Evolutionary conservation across 2,113 vertebrate species (phyloP).

Genomic region (Todiramphus saurophagus): DNA sequence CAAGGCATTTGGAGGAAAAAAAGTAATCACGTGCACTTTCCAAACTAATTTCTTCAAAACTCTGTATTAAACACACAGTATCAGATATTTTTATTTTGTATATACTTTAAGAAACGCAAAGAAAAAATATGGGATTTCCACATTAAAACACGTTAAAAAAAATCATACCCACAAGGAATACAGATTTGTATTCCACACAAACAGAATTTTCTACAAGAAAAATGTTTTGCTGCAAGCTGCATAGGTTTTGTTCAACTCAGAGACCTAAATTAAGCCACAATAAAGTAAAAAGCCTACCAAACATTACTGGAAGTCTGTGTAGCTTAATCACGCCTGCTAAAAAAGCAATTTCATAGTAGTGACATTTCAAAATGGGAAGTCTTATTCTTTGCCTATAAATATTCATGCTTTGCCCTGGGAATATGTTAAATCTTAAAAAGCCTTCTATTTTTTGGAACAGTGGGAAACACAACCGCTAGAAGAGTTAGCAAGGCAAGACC

Average conservation of each 20-base stretch:
- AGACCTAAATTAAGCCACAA: conserved; percentile 18
- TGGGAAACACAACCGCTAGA: conserved; percentile 2
- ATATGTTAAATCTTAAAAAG: conserved; percentile 7
- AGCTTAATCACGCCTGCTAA: background rate
- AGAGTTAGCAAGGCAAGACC: conserved; percentile 6
- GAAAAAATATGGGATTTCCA: background rate
- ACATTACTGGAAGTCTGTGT: conserved; percentile 11
- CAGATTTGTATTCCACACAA: background rate
- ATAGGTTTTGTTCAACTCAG: background rate
- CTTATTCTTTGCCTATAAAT: conserved; percentile 27
- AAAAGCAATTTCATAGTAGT: conserved; percentile 20
- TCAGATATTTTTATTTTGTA: background rate
- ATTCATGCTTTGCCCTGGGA: conserved; percentile 25
- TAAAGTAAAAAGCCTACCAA: conserved; percentile 47
- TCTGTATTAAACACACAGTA: background rate
- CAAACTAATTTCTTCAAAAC: conserved; percentile 8
- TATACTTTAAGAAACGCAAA: background rate
- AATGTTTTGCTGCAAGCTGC: conserved; percentile 13
- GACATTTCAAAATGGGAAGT: conserved; percentile 34
- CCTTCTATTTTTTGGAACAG: background rate
- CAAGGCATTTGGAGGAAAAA: background rate
- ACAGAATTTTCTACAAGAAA: background rate
- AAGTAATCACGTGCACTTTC: background rate
- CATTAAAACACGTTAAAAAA: background rate
- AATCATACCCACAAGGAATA: background rate